A percentile compares a stretch with the other conserved stretches of the same genome.
Evolutionary conservation across 1,140 invertebrate genomes (phyloP).

Genomic region (Periplaneta americana): DNA sequence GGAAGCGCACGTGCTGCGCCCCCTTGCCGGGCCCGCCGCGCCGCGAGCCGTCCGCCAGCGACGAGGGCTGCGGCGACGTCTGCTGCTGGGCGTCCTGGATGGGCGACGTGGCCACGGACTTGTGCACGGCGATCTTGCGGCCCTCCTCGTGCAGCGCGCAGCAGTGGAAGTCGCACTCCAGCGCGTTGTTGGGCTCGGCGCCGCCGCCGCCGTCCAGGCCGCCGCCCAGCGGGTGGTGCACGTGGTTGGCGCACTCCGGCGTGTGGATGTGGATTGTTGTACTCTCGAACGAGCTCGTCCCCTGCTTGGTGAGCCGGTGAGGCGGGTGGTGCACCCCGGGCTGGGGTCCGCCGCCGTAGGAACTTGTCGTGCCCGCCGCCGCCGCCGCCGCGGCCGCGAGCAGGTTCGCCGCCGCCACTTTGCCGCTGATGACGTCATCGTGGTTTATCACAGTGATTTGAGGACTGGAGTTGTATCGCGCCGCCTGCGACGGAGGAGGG

Average conservation of each 20-base stretch:
- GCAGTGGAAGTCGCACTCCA: constrained; percentile 91
- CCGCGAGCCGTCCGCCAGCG: constrained; percentile 41
- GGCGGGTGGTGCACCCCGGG: constrained; percentile 31
- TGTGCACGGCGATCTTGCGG: constrained; percentile 82
- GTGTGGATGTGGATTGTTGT: constrained; percentile 76
- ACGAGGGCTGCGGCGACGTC: constrained; percentile 49
- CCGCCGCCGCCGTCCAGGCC: constrained; percentile 50
- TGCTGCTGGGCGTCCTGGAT: constrained; percentile 76
- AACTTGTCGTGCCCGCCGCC: constrained; percentile 30
- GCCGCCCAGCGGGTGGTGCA: constrained; percentile 52
- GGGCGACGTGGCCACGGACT: constrained; percentile 83
- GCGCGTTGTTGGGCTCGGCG: constrained; percentile 47
- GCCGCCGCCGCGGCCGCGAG: constrained; percentile 32
- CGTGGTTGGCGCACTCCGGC: constrained; percentile 73
- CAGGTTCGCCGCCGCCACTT: constrained; percentile 28
- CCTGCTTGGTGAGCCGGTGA: constrained; percentile 52
- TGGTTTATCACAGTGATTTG: constrained; percentile 89
- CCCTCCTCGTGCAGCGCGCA: constrained; percentile 89
- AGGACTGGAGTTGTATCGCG: constrained; percentile 55
- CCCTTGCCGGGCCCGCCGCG: constrained; percentile 47
- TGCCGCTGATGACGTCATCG: constrained; percentile 50
- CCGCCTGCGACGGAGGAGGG: constrained; percentile 41
- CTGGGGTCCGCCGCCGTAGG: constrained; percentile 20
- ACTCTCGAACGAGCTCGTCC: constrained; percentile 65
- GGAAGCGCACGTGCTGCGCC: constrained; percentile 62